Conservation (phyloP, 2,888 invertebrate genomes). For the Dicyrtomina minuta region DNA sequence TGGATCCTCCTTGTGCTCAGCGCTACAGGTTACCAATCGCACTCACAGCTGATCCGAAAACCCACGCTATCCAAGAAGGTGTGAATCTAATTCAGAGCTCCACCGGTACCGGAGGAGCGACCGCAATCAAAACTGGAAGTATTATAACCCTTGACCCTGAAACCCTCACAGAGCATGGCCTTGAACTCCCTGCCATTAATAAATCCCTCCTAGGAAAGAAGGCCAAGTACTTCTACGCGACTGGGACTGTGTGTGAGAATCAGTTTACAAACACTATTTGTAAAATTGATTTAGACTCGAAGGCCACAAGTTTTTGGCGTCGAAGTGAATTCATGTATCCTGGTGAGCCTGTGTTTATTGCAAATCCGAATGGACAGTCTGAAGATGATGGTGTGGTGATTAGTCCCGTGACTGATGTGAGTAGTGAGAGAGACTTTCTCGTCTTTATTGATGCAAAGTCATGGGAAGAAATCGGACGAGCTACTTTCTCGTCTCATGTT, state of each 20-base stretch:
- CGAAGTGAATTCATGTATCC: slow-evolving; percentile 53
- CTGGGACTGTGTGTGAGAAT: slow-evolving; percentile 56
- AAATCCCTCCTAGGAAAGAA: slow-evolving; percentile 55
- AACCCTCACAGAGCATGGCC: slow-evolving; percentile 54
- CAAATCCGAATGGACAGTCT: slow-evolving; percentile 31
- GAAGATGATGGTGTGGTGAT: slow-evolving; percentile 60
- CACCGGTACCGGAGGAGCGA: slow-evolving; percentile 49
- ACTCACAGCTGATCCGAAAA: background rate
- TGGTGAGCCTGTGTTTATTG: slow-evolving; percentile 59
- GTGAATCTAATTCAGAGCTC: slow-evolving; percentile 56
- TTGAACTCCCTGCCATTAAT: slow-evolving; percentile 61
- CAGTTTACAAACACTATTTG: slow-evolving; percentile 55
- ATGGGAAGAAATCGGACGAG: slow-evolving; percentile 57
- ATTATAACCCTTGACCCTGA: slow-evolving; percentile 53
- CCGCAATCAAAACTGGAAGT: background rate
- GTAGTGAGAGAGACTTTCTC: slow-evolving; percentile 53
- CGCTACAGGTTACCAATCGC: slow-evolving; percentile 23
- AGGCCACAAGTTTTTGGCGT: slow-evolving; percentile 37
- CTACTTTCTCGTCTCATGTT: slow-evolving; percentile 54
- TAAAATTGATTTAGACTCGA: slow-evolving; percentile 45
- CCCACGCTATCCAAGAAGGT: slow-evolving; percentile 52
- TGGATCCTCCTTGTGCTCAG: slow-evolving; percentile 14
- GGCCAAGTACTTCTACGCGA: slow-evolving; percentile 60
- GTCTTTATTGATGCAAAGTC: slow-evolving; percentile 57
- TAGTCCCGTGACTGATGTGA: slow-evolving; percentile 54